Percentiles rank a stretch among this genome's conserved stretches.
Conservation (phyloP, 2,888 invertebrate species). For the Drosophila ezoana region DNA sequence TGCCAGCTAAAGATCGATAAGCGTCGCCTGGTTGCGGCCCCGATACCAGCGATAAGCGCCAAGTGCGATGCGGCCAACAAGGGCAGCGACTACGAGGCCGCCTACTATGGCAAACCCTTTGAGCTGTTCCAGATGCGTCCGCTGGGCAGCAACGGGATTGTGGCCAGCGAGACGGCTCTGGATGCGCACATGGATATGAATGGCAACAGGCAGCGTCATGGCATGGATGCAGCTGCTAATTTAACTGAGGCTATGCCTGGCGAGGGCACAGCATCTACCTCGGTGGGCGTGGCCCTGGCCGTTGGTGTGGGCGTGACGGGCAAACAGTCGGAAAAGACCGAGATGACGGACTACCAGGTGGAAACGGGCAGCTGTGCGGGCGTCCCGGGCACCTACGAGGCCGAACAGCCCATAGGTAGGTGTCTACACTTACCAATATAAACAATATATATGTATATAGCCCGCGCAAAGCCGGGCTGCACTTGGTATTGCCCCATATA, state of each 20-base stretch:
- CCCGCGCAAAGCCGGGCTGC: too few species aligned
- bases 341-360: constrained; percentile 74
- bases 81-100: constrained; percentile 75
- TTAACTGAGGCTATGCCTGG: constrained; percentile 18
- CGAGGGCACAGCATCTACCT: constrained; percentile 43
- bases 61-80: constrained; percentile 67
- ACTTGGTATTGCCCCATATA: too few species aligned
- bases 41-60: constrained; percentile 77
- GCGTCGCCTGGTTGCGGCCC: constrained; percentile 55
- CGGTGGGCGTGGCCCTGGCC: constrained; percentile 4
- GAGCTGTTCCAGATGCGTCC: constrained; percentile 84
- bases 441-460: neutral
- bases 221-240: constrained; percentile 20
- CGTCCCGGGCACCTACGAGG: constrained; percentile 73
- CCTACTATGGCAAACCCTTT: constrained; percentile 80
- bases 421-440: neutral
- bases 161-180: constrained; percentile 62
- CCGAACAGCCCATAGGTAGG: constrained; percentile 78
- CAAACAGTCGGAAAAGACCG: constrained; percentile 49
- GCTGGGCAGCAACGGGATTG: constrained; percentile 75
- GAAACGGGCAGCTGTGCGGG: constrained; percentile 73
- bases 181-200: constrained; percentile 76
- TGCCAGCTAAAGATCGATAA: constrained; percentile 87
- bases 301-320: constrained; percentile 3
- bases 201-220: constrained; percentile 66